Evolutionary conservation across 2,888 invertebrate genomes (phyloP).

Genomic region (Sussaba pulchella): DNA sequence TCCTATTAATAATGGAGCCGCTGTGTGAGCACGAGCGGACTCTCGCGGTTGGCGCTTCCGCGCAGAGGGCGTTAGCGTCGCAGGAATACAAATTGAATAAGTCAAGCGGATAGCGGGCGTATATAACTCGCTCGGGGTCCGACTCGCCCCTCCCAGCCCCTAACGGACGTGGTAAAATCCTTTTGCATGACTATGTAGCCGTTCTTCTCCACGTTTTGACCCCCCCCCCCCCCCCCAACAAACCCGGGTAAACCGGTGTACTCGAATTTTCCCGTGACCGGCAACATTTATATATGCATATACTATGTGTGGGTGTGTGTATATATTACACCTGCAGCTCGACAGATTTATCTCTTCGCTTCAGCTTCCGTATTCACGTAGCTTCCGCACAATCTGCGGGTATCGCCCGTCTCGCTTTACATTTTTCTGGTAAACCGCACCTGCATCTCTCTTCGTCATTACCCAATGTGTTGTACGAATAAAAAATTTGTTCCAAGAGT

Average conservation of each 20-base stretch:
- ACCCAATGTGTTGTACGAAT: neutral
- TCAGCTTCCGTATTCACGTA: conserved; percentile 54
- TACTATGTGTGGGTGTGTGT: conserved; percentile 23
- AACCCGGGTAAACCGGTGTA: neutral
- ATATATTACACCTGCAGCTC: conserved; percentile 53
- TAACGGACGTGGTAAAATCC: conserved; percentile 41
- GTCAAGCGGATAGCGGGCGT: conserved; percentile 38
- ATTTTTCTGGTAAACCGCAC: conserved; percentile 31
- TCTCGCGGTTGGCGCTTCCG: conserved; percentile 1
- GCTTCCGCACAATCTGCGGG: conserved; percentile 43
- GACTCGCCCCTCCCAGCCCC: conserved; percentile 14
- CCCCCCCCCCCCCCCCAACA: neutral
- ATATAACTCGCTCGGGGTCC: conserved; percentile 18
- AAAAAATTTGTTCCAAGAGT: neutral
- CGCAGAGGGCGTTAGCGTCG: conserved; percentile 19
- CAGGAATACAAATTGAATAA: conserved; percentile 65
- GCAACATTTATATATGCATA: conserved; percentile 1
- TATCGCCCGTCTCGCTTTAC: conserved; percentile 18
- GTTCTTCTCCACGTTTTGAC: neutral
- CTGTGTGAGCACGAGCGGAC: neutral
- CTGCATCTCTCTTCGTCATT: neutral
- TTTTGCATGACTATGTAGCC: conserved; percentile 13
- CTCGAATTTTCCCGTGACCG: conserved; percentile 52
- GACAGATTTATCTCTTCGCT: conserved; percentile 58
- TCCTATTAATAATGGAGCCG: conserved; percentile 9